A percentile compares a stretch with the other conserved stretches of the same genome.
Evolutionary conservation across 2,797 vertebrate genomes (phyloP).

Genomic region (Gymnothorax javanicus): DNA sequence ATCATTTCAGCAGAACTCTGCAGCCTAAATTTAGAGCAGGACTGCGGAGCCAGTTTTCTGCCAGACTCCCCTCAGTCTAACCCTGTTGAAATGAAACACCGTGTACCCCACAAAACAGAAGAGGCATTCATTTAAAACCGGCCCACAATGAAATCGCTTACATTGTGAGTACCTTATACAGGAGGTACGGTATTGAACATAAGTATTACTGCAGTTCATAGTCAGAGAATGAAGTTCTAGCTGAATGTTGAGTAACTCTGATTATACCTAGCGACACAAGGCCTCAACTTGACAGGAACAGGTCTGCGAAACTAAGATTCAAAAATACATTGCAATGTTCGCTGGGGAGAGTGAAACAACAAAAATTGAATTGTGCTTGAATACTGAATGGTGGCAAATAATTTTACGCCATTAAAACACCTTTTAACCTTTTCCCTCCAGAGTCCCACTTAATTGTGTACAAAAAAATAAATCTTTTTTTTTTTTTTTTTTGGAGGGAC

Average conservation of each 20-base stretch:
- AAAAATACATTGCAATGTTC: neutral
- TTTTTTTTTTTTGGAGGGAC: too few species aligned
- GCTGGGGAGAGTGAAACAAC: neutral
- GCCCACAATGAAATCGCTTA: neutral
- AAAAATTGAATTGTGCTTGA: neutral
- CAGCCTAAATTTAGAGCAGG: conserved; percentile 11
- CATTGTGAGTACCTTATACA: neutral
- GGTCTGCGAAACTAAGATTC: neutral
- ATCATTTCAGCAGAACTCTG: conserved; percentile 8
- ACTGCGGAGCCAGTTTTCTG: neutral
- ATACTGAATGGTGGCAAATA: neutral
- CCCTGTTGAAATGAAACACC: neutral
- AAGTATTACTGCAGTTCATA: neutral
- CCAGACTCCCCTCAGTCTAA: neutral
- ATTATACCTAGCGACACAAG: neutral
- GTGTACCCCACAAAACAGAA: neutral
- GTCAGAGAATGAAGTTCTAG: neutral
- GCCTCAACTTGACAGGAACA: neutral
- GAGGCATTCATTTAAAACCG: neutral
- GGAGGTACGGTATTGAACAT: neutral
- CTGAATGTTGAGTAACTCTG: neutral
- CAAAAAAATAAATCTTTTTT: too few species aligned
- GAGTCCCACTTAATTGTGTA: neutral
- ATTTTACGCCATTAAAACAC: neutral
- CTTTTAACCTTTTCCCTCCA: neutral